Conservation (phyloP, 2,797 vertebrate species). For the Mormyrus hasselquistii region DNA sequence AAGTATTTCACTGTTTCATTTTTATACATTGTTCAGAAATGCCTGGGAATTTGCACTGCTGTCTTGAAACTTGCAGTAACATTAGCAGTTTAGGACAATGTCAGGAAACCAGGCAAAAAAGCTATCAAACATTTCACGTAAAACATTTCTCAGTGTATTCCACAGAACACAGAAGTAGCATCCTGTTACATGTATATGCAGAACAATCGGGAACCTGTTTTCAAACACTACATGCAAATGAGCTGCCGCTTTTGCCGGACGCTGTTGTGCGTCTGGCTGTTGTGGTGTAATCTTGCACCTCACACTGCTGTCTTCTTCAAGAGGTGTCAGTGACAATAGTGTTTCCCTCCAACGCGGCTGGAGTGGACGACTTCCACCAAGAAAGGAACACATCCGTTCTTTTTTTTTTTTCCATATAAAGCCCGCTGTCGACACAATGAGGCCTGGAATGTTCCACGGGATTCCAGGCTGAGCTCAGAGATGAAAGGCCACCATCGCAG, state of each 20-base stretch:
- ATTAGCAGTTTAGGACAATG: background rate
- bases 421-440: background rate
- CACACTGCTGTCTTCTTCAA: background rate
- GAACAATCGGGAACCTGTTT: background rate
- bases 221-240: background rate
- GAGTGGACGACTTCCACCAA: background rate
- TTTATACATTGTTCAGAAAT: background rate
- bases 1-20: background rate
- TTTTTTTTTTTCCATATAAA: background rate
- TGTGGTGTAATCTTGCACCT: background rate
- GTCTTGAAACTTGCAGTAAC: background rate
- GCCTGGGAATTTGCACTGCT: background rate
- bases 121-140: background rate
- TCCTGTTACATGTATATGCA: background rate
- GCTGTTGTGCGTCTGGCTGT: background rate
- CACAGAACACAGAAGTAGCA: background rate
- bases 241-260: background rate
- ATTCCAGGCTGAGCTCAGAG: slow-evolving; percentile 18
- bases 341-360: background rate
- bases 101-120: background rate
- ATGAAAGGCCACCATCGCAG: slow-evolving; percentile 34
- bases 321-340: background rate
- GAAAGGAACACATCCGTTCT: slow-evolving; percentile 1
- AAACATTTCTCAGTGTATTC: background rate
- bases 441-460: slow-evolving; percentile 15